Evolutionary conservation across 2,113 vertebrate genomes (phyloP).

Genomic region (Bothrops jararaca): DNA sequence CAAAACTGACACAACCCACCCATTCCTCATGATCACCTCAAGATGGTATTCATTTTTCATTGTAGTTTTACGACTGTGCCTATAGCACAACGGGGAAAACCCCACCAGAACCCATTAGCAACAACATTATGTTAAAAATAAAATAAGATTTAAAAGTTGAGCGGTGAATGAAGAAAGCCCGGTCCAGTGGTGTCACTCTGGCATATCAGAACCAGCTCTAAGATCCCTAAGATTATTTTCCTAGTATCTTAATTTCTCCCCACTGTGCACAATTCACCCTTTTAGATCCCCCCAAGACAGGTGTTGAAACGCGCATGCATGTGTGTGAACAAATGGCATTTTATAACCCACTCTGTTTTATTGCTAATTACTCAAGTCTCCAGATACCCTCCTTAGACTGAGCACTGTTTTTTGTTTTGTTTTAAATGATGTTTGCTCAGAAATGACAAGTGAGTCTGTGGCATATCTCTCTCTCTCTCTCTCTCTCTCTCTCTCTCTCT

Average conservation of each 20-base stretch:
- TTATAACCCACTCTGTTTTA: not conserved
- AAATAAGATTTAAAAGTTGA: not conserved
- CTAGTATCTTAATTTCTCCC: not conserved
- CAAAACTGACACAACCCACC: not conserved
- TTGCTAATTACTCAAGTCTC: not conserved
- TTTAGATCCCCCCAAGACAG: not conserved
- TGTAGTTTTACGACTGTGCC: not conserved
- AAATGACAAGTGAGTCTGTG: slow-evolving; percentile 37
- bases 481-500: not conserved
- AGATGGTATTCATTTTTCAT: not conserved
- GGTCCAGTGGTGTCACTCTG: not conserved
- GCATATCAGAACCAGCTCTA: not conserved
- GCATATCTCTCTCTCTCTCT: not conserved
- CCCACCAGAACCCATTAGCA: not conserved
- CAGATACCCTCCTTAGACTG: slow-evolving; percentile 1
- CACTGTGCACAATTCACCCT: not conserved
- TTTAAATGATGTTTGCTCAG: slow-evolving; percentile 14
- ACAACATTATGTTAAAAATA: not conserved
- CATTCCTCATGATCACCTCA: not conserved
- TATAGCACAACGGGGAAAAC: not conserved
- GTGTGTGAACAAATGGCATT: accelerated
- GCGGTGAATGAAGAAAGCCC: not conserved
- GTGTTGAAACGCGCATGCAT: not conserved
- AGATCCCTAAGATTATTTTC: not conserved
- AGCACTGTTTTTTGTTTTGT: not conserved